A percentile compares a stretch with the other conserved stretches of the same genome.
Evolutionary conservation across 2,888 invertebrate genomes (phyloP).

Genomic region (Noctua fimbriata): DNA sequence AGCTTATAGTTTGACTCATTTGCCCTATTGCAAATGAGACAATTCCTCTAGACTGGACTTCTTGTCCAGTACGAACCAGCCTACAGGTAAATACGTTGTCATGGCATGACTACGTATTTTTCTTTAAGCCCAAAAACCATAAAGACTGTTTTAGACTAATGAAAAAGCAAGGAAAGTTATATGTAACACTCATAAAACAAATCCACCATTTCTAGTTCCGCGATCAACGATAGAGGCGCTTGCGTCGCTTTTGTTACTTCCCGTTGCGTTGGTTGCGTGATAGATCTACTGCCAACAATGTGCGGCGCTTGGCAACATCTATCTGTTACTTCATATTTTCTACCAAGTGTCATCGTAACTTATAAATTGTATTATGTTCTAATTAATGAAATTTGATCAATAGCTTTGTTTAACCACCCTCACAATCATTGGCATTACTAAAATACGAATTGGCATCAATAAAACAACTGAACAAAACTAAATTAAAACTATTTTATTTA

Average conservation of each 20-base stretch:
- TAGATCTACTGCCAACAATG: slow-evolving; percentile 48
- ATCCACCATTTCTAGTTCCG: not conserved
- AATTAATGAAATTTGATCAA: not conserved
- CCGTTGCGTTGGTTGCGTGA: slow-evolving; percentile 13
- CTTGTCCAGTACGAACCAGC: no score
- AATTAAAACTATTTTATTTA: not conserved
- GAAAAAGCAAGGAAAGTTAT: not conserved
- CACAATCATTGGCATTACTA: not conserved
- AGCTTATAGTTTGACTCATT: not conserved
- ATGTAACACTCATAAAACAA: not conserved
- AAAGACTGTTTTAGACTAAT: not conserved
- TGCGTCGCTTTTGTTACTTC: slow-evolving; percentile 38
- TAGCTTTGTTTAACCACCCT: not conserved
- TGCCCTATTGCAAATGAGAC: not conserved
- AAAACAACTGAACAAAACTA: not conserved
- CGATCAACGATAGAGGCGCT: slow-evolving; percentile 36
- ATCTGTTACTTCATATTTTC: slow-evolving; percentile 44
- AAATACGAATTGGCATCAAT: slow-evolving; percentile 6
- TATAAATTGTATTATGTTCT: slow-evolving; percentile 9
- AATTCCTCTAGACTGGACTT: not conserved
- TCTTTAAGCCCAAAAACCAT: not conserved
- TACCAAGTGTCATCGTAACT: slow-evolving; percentile 39
- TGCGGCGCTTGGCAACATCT: slow-evolving; percentile 42
- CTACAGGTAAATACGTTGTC: not conserved
- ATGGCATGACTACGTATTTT: not conserved